Evolutionary conservation across 2,888 invertebrate species (phyloP), one percentile per base, ranked within the genome.

Genomic region (Drosophila neotestacea): DNA sequence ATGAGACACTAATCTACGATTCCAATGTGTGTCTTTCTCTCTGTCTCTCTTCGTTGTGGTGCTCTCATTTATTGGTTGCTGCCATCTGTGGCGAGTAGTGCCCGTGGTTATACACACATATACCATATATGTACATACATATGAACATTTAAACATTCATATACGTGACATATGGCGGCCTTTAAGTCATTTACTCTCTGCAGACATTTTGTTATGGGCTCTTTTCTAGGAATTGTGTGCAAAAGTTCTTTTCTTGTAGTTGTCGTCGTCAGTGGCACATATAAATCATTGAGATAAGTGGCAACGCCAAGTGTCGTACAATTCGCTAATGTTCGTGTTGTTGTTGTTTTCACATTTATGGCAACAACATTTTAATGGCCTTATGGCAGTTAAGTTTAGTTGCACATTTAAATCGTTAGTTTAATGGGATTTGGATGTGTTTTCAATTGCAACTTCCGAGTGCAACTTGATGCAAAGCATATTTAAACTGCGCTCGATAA

Each of bases 211-310:
- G 68, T 61, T 75, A 11, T 11, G 50, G 32, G 32, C n/a, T 30
- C 27, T 30, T 27, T 59, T 70, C 81, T 52, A 50, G 70, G 81
- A 80, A 79, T 74, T 77, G 66, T 64, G 63, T 47, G 61, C 47
- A 41, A 55, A 64, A 41, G 46, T 59, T 44, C 32, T 22, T 50
- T 42, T 32, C 41, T 64, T 70, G 62, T 51, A 46, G 62, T 63
- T 67, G 77, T 75, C 47, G 61, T 47, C 38, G 61, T 39, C 58
- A 62, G 68, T 64, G 78, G 63, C 68, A 67, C 61, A 79, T 47
- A 79, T 79, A 79, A 79, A 79, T 79, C 77, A 78, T 75, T 78
- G 38, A 69, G 79, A 79, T 75, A 78, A 78, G 71, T 76, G 77
- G 65, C 67, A 77, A 68, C 64, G 60, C 64, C 58, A 51, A 54